Evolutionary conservation across 1,140 invertebrate genomes (phyloP).

Genomic region (Eulimnadia texana): DNA sequence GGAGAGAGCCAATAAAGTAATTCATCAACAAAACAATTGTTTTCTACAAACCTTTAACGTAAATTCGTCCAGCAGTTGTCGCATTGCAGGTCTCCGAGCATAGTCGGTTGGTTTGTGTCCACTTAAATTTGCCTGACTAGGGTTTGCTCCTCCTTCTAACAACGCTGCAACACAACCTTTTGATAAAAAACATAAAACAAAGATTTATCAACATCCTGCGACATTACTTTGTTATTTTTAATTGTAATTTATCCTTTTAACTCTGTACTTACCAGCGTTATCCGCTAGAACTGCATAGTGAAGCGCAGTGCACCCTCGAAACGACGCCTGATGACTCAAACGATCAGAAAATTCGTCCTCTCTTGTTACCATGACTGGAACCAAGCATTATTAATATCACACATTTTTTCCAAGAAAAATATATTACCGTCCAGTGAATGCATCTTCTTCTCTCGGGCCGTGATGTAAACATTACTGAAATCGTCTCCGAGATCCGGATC

Average conservation of each 20-base stretch:
- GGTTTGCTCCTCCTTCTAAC: constrained; percentile 51
- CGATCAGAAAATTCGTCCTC: constrained; percentile 65
- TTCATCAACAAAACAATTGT: constrained; percentile 12
- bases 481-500: constrained; percentile 64
- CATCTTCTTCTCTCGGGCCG: constrained; percentile 37
- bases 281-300: constrained; percentile 76
- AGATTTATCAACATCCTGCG: neutral
- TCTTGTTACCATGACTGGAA: constrained; percentile 44
- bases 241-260: neutral
- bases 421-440: constrained; percentile 44
- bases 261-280: constrained; percentile 37
- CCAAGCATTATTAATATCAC: constrained; percentile 19
- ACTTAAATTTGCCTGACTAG: constrained; percentile 47
- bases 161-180: constrained; percentile 33
- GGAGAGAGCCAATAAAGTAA: constrained; percentile 18
- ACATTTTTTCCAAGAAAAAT: neutral
- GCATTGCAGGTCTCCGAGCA: constrained; percentile 42
- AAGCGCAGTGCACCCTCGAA: constrained; percentile 70
- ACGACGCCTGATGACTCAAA: constrained; percentile 57
- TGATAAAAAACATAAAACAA: constrained; percentile 10
- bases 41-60: constrained; percentile 26
- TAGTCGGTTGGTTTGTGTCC: constrained; percentile 66
- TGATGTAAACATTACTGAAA: constrained; percentile 53
- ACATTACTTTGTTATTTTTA: constrained; percentile 20
- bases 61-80: constrained; percentile 32